phyloP scores from a whole-genome alignment of 2,113 vertebrate species.

The Prionailurus bengalensis region DNA sequence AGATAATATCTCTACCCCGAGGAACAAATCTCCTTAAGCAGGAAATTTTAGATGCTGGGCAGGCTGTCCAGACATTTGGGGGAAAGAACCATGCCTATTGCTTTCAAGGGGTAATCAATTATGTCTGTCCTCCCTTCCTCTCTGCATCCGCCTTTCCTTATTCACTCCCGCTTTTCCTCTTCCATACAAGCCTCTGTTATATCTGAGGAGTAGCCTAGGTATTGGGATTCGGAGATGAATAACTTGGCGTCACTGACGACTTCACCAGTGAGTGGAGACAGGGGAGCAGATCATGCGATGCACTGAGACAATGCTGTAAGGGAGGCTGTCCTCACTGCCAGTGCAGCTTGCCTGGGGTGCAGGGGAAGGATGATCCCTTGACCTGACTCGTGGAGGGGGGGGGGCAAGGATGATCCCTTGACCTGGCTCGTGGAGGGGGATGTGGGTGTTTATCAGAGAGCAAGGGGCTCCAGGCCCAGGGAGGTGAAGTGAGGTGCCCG shows the following conservation, averaged over 20 bases:
- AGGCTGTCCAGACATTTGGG: neutral
- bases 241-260: accelerated
- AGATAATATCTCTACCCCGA: neutral
- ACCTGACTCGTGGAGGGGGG: neutral
- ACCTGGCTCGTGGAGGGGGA: neutral
- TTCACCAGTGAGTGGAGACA: neutral
- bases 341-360: neutral
- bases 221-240: neutral
- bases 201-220: neutral
- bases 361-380: neutral
- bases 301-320: accelerated
- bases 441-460: neutral
- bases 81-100: neutral
- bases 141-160: neutral
- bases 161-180: neutral
- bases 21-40: neutral
- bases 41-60: neutral
- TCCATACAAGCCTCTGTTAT: neutral
- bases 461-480: neutral
- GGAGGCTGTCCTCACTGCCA: neutral
- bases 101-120: neutral
- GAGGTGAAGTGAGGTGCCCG: neutral
- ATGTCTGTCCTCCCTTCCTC: neutral
- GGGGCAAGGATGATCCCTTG: neutral
- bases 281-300: neutral